Evolutionary conservation across 2,113 vertebrate species (phyloP).

Genomic region (Camarhynchus parvulus): DNA sequence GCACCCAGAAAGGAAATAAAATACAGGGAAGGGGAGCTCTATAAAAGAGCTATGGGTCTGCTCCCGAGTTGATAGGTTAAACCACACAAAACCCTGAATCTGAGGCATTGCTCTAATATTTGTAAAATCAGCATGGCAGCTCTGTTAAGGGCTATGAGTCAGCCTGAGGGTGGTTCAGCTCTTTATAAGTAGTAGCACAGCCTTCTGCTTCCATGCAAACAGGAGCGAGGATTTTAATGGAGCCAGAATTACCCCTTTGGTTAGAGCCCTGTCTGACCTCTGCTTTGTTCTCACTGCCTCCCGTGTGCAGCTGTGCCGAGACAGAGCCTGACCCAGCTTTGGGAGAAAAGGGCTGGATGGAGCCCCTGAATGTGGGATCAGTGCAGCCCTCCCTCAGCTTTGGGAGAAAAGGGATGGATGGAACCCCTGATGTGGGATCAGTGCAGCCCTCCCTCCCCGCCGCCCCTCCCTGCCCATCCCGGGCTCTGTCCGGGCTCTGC

Average conservation of each 20-base stretch:
- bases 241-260: constrained; percentile 14
- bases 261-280: constrained; percentile 21
- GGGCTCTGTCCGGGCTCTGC: neutral
- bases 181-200: constrained; percentile 8
- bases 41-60: constrained; percentile 14
- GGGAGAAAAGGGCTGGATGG: neutral
- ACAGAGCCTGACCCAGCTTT: neutral
- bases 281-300: constrained; percentile 31
- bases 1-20: constrained; percentile 37
- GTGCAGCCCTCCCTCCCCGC: rapidly evolving
- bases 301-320: neutral
- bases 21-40: constrained; percentile 41
- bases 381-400: neutral
- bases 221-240: neutral
- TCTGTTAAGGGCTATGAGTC: constrained; percentile 41
- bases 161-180: constrained; percentile 52
- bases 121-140: constrained; percentile 57
- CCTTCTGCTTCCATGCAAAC: neutral
- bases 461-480: neutral
- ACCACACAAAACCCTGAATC: neutral
- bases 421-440: rapidly evolving
- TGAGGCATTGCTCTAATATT: constrained; percentile 23
- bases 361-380: rapidly evolving
- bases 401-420: neutral
- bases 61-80: constrained; percentile 30